These are phyloP conservation scores for Abramis brama DNA, from an alignment of 2,113 vertebrate genomes.

Conservation along the genomic window DNA sequence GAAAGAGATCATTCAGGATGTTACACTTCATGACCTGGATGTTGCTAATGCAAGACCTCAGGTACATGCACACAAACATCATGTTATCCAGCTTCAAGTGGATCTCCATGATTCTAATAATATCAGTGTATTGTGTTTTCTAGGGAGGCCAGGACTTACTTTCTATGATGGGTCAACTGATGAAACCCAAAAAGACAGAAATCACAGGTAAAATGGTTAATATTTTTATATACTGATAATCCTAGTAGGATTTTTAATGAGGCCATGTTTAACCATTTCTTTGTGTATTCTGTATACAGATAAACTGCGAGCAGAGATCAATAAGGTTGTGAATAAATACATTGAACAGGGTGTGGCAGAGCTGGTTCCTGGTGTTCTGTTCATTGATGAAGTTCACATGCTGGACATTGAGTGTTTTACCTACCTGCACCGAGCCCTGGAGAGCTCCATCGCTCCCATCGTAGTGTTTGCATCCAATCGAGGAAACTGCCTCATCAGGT, in stretches of 20 bases:
- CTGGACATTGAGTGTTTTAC: constrained; percentile 98
- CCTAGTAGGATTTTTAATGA: not conserved
- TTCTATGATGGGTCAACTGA: constrained; percentile 99
- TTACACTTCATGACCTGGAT: constrained; percentile 96
- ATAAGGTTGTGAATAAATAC: constrained; percentile 99
- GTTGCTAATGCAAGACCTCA: constrained; percentile 94
- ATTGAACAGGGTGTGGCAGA: constrained; percentile 97
- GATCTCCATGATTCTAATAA: not conserved
- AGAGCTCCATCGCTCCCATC: constrained; percentile 94
- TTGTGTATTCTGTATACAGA: constrained; percentile 71
- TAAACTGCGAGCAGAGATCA: constrained; percentile 96
- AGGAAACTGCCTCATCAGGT: constrained; percentile 96
- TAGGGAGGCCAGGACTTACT: constrained; percentile 98
- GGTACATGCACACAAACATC: constrained; percentile 70
- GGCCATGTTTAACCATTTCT: not conserved
- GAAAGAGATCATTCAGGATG: constrained; percentile 98
- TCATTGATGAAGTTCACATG: constrained; percentile 98
- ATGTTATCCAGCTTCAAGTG: not conserved
- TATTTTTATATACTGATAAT: not conserved
- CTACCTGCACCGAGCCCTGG: constrained; percentile 93
- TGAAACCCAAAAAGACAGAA: constrained; percentile 99
- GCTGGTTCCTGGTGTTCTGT: constrained; percentile 94
- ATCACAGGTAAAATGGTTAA: constrained; percentile 85
- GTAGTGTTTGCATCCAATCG: constrained; percentile 97
- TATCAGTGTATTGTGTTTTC: not conserved